Percentiles rank a stretch among this genome's conserved stretches.
Conservation (phyloP, 2,113 vertebrate genomes). For the Otus sunia region DNA sequence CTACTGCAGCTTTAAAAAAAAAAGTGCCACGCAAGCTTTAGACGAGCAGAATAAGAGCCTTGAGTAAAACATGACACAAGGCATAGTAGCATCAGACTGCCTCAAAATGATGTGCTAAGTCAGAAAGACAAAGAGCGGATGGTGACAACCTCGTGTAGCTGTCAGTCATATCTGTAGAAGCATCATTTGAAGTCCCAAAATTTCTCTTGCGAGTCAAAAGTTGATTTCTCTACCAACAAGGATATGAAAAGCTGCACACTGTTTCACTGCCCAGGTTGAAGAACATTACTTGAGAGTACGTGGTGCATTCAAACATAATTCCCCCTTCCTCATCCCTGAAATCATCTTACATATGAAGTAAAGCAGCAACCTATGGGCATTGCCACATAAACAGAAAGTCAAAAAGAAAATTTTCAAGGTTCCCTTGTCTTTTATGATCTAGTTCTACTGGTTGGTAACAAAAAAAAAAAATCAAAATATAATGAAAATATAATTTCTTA, state of each 20-base stretch:
- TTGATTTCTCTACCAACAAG: not conserved
- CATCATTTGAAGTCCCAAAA: not conserved
- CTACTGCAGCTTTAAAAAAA: not conserved
- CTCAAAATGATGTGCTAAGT: not conserved
- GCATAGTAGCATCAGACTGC: not conserved
- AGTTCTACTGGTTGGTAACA: not conserved
- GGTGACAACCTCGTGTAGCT: not conserved
- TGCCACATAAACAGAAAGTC: not conserved
- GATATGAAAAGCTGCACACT: not conserved
- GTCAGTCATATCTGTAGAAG: not conserved
- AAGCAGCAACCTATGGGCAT: not conserved
- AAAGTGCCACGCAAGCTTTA: not conserved
- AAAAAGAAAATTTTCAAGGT: not conserved
- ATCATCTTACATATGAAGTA: not conserved
- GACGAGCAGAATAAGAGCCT: not conserved
- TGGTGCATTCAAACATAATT: not conserved
- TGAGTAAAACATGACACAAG: not conserved
- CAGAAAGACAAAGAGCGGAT: not conserved
- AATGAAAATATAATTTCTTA: not conserved
- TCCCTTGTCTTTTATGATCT: not conserved
- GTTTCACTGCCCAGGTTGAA: not conserved
- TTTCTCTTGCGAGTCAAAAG: not conserved
- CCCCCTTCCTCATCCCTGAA: not conserved
- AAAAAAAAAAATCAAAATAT: not conserved
- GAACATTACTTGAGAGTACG: rapidly evolving